Evolutionary conservation across 1,140 invertebrate species (phyloP).

Genomic region (Dufourea novaeangliae): DNA sequence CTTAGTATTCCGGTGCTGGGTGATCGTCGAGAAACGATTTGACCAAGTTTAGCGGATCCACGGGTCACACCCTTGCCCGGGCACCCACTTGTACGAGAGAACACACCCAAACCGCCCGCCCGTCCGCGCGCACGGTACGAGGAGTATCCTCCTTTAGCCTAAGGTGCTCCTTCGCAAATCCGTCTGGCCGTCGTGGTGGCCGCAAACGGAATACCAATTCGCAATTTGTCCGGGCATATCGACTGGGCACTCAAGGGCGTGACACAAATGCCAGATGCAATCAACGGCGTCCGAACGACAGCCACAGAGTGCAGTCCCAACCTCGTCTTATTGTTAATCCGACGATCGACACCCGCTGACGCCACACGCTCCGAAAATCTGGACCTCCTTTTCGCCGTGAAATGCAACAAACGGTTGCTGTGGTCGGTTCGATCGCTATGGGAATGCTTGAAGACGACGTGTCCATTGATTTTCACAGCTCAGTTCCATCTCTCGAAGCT

Average conservation of each 20-base stretch:
- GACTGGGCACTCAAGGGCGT: constrained; percentile 80
- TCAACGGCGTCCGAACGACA: constrained; percentile 71
- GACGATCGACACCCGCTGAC: constrained; percentile 36
- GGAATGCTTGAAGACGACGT: too few species aligned
- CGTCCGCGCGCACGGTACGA: too few species aligned
- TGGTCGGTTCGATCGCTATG: background rate
- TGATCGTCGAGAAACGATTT: constrained; percentile 77
- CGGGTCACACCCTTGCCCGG: constrained; percentile 49
- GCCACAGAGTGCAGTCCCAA: constrained; percentile 74
- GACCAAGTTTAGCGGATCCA: constrained; percentile 76
- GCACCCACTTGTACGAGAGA: constrained; percentile 4
- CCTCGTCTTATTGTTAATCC: constrained; percentile 75
- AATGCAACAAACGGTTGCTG: constrained; percentile 22
- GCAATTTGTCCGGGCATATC: constrained; percentile 80
- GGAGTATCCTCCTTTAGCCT: constrained; percentile 30
- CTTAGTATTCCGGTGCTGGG: constrained; percentile 70
- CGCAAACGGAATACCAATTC: constrained; percentile 79
- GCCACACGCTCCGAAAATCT: constrained; percentile 28
- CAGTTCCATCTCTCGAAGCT: too few species aligned
- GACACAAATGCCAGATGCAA: constrained; percentile 82
- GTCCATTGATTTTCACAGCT: too few species aligned
- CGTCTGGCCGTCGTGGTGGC: constrained; percentile 75
- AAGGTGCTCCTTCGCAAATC: constrained; percentile 78
- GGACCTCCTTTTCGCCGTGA: constrained; percentile 1
- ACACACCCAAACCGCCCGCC: too few species aligned